Evolutionary conservation across 2,797 vertebrate species (phyloP).

Genomic region (Argyrosomus regius): DNA sequence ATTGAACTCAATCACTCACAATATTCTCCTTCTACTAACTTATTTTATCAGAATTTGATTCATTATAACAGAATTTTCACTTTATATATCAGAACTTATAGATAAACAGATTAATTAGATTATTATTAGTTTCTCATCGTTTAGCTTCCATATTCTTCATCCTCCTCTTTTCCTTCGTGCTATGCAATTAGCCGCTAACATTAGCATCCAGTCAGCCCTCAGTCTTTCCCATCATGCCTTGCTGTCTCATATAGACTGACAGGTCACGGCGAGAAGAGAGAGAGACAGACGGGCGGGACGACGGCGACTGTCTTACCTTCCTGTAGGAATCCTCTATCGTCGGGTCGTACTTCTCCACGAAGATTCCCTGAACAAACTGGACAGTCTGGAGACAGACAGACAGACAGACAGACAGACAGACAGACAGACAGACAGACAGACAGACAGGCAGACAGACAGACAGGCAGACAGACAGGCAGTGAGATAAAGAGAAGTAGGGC

Average conservation of each 20-base stretch:
- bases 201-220: neutral
- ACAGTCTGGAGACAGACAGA: conserved; percentile 80
- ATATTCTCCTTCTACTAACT: too few species aligned
- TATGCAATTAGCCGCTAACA: neutral
- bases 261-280: too few species aligned
- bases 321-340: conserved; percentile 99
- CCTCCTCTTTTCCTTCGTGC: neutral
- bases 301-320: conserved; percentile 86
- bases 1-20: too few species aligned
- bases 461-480: conserved; percentile 13
- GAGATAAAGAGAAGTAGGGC: conserved; percentile 56
- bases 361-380: conserved; percentile 99
- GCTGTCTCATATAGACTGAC: neutral
- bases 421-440: neutral
- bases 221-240: neutral
- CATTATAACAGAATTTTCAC: neutral
- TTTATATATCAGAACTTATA: too few species aligned
- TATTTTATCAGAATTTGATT: too few species aligned
- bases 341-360: conserved; percentile 99
- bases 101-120: too few species aligned
- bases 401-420: conserved; percentile 3
- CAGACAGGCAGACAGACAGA: conserved; percentile 10
- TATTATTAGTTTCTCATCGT: too few species aligned
- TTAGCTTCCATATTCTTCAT: neutral
- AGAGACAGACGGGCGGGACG: conserved; percentile 1